Conservation (phyloP, 2,888 invertebrate species). For the Crocallis elinguaria region DNA sequence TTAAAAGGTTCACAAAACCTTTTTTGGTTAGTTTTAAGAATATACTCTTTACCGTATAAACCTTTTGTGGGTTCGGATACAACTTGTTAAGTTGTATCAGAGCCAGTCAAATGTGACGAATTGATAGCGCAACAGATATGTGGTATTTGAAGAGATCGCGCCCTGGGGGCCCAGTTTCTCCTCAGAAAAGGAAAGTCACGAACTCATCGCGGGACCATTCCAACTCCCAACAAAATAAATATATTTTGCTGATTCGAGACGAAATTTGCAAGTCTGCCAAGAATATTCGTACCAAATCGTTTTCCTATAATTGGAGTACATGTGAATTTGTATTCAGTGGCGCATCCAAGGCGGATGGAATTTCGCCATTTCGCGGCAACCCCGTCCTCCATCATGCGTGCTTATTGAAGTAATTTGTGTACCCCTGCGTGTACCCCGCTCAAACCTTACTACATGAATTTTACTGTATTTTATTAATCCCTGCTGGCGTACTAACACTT, state of each 20-base stretch:
- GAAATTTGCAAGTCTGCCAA: slow-evolving; percentile 85
- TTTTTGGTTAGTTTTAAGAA: too few relatives aligned
- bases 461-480: slow-evolving; percentile 45
- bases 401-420: slow-evolving; percentile 80
- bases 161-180: slow-evolving; percentile 54
- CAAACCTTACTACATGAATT: slow-evolving; percentile 48
- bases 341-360: slow-evolving; percentile 81
- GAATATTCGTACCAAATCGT: slow-evolving; percentile 85
- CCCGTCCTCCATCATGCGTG: slow-evolving; percentile 81
- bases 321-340: slow-evolving; percentile 85
- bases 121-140: slow-evolving; percentile 45
- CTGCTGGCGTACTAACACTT: slow-evolving; percentile 27
- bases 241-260: slow-evolving; percentile 82
- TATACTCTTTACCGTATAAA: too few relatives aligned
- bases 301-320: slow-evolving; percentile 85
- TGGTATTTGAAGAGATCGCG: slow-evolving; percentile 31
- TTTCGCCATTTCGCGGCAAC: slow-evolving; percentile 76
- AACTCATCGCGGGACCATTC: slow-evolving; percentile 70
- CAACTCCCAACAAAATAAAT: slow-evolving; percentile 80
- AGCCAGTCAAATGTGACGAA: slow-evolving; percentile 32
- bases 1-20: too few relatives aligned
- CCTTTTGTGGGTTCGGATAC: too few relatives aligned
- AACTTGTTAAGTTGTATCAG: slow-evolving; percentile 39
- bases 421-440: slow-evolving; percentile 57
- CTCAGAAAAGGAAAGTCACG: slow-evolving; percentile 67